Base-by-base conservation (phyloP, 2,113 vertebrate genomes). In the Scytalopus superciliaris region DNA sequence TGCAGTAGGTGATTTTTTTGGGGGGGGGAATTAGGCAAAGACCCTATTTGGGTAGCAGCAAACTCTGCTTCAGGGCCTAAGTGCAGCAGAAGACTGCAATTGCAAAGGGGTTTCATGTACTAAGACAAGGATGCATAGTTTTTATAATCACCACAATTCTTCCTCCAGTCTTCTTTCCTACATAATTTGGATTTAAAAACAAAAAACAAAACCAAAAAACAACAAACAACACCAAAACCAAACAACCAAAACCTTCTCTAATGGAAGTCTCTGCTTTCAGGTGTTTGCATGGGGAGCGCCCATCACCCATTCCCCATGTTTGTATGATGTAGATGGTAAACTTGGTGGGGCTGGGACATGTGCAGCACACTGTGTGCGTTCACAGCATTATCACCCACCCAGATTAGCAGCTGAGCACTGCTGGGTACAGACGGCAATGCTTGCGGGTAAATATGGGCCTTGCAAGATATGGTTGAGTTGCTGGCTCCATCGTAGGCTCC, bases 61-160 rank as follows among this genome's bases (percentile, higher is more conserved):
- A 92, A 95, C 68, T 79, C 85, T 81, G 64, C 66, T 96, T 95
- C 24, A 22, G 79, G 80, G 89, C 88, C 84, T 94, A 92, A 95
- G 81, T 96, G 69, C 84, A 92, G 84, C 85, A 91, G 78, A 68
- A 95, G 69, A 39, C 60, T 52, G 90, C 78, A 94, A 91, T 96
- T 92, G 85, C 95, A 94, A 88, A 97, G 62, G n/a, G 4, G 40
- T 97, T 97, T 93, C 78, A 80, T 81, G 47, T n/a, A 21, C 30
- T n/a, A 14, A 84, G 42, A 73, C 63, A 74, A 90, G 74, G 60
- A 75, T 25, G 10, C 10, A 28, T 39, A 22, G 42, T 39, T 89
- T 86, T 66, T 64, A 55, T 74, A 33, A 78, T 90, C 75, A 47
- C 45, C 6, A 0, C 39, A 17, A 90, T 94, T 44, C 35, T 93